These are phyloP conservation scores for Ageneiosus marmoratus DNA, from an alignment of 2,113 vertebrate species.

Conservation along the genomic window DNA sequence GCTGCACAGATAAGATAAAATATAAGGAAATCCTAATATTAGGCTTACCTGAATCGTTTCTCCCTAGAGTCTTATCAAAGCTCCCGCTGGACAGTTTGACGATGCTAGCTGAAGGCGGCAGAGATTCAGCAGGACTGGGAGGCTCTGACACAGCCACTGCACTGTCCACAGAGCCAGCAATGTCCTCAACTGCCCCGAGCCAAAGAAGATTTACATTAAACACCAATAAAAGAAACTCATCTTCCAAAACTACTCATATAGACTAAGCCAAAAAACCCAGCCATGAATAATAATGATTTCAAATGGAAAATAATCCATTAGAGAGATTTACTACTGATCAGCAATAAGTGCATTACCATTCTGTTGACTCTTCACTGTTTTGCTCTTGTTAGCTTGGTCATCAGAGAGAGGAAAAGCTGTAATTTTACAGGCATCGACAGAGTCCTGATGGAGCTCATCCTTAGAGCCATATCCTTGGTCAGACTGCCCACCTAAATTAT, in stretches of 20 bases:
- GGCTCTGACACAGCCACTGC: slow-evolving; percentile 65
- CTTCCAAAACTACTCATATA: neutral
- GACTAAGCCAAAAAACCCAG: neutral
- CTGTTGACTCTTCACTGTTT: slow-evolving; percentile 50
- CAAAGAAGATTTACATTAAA: neutral
- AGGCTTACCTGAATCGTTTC: slow-evolving; percentile 77
- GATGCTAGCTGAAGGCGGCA: slow-evolving; percentile 78
- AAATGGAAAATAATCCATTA: neutral
- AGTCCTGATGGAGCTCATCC: slow-evolving; percentile 83
- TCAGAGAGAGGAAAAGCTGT: slow-evolving; percentile 44
- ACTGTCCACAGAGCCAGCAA: slow-evolving; percentile 70
- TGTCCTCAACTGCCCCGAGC: slow-evolving; percentile 57
- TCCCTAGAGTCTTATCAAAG: slow-evolving; percentile 75
- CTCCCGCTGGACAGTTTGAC: slow-evolving; percentile 85
- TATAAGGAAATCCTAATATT: neutral
- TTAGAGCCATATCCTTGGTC: slow-evolving; percentile 90
- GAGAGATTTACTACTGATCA: neutral
- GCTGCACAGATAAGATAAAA: neutral
- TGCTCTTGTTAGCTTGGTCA: slow-evolving; percentile 49
- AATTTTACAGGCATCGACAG: slow-evolving; percentile 60
- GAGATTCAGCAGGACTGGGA: slow-evolving; percentile 64
- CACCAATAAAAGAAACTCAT: neutral
- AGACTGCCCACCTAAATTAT: slow-evolving; percentile 75
- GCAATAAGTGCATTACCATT: slow-evolving; percentile 63
- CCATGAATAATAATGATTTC: neutral